phyloP scores from a whole-genome alignment of 2,113 vertebrate species.

The Gnathonemus longibarbis region DNA sequence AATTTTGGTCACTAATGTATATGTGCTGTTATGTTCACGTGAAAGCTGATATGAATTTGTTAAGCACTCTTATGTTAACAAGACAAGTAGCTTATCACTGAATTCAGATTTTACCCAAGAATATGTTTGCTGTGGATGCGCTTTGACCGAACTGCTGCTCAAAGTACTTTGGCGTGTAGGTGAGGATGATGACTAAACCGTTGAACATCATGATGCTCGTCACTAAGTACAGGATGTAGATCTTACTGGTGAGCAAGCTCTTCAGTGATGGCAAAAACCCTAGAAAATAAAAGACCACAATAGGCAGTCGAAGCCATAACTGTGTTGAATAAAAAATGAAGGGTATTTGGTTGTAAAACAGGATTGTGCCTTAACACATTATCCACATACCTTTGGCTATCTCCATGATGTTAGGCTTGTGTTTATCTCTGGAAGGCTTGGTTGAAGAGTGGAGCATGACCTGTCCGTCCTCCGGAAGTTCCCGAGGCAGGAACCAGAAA shows the following conservation, averaged over 20 bases:
- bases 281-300: constrained; percentile 32
- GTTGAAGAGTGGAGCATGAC: constrained; percentile 59
- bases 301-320: neutral
- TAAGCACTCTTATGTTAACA: neutral
- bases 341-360: neutral
- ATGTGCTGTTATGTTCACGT: neutral
- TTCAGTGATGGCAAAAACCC: constrained; percentile 82
- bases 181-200: constrained; percentile 89
- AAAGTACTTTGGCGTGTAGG: constrained; percentile 91
- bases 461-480: constrained; percentile 56
- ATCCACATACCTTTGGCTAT: constrained; percentile 69
- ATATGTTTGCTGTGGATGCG: constrained; percentile 72
- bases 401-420: constrained; percentile 54
- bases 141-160: constrained; percentile 90
- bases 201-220: constrained; percentile 82
- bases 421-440: constrained; percentile 44
- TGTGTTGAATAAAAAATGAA: neutral
- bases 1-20: neutral
- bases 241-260: constrained; percentile 73
- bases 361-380: neutral
- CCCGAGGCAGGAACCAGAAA: constrained; percentile 88
- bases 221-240: constrained; percentile 76
- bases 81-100: neutral
- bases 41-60: neutral
- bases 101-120: neutral